Conservation (phyloP, 2,113 vertebrate genomes). For the Crotalus viridis region DNA sequence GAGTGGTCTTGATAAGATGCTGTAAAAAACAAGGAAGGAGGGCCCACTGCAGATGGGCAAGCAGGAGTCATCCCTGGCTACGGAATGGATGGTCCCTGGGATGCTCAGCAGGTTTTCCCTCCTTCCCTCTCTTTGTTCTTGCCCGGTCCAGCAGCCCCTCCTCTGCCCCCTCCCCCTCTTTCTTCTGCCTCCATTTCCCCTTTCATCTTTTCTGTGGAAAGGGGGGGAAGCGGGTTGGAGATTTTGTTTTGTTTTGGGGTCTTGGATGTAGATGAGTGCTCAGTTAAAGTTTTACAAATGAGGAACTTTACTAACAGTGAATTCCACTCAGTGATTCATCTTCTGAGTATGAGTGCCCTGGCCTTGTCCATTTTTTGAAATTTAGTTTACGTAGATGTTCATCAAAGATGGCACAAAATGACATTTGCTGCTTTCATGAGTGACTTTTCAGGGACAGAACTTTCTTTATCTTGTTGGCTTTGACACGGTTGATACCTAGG, state of each 20-base stretch:
- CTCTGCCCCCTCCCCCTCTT: neutral
- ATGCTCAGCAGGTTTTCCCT: neutral
- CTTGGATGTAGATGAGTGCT: neutral
- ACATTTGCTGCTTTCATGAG: neutral
- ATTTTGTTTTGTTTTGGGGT: neutral
- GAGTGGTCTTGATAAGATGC: neutral
- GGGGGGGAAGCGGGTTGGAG: neutral
- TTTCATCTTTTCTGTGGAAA: neutral
- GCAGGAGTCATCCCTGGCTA: neutral
- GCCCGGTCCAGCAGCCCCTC: neutral
- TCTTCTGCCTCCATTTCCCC: neutral
- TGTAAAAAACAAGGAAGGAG: neutral
- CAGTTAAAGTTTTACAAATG: neutral
- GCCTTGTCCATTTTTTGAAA: neutral
- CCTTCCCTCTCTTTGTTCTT: neutral
- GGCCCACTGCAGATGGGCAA: neutral
- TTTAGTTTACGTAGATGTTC: neutral
- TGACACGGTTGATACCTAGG: too few species aligned
- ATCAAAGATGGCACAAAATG: neutral
- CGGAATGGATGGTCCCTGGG: neutral
- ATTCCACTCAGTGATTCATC: neutral
- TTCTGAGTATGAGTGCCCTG: neutral
- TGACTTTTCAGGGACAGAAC: neutral
- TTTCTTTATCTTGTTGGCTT: neutral
- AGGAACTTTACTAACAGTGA: neutral